Base-by-base conservation (phyloP, 2,888 invertebrate species). In the Margaritifera margaritifera region DNA sequence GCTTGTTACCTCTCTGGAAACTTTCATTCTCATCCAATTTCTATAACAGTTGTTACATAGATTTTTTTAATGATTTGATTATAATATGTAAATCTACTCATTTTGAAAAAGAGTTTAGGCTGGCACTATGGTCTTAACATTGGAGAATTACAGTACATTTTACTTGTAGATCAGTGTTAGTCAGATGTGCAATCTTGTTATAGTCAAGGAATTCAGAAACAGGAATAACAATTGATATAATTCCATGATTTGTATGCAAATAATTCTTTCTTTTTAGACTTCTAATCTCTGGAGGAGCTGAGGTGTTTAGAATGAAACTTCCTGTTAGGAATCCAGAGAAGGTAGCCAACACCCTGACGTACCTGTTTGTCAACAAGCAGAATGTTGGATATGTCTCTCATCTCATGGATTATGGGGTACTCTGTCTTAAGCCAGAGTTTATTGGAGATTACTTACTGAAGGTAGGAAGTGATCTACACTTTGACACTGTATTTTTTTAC, bases 371-470 rank as follows among this genome's bases (percentile, higher is more conserved):
- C 8, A 71, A 71, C 60, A 70, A 75, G 31, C 68, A 72, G 59
- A 71, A 69, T 50, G 71, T 75, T 52, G 65, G 58, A 31, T 62
- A 71, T 24, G 72, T 71, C 1, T 59, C 68, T n/a, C 65, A 74
- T 25, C 73, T 84, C 24, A 68, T 79, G 27, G 79, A 82, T 6
- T 75, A 77, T 66, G 86, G 85, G 1, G 77, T 86, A 6, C 72
- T 84, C 53, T 86, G 86, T 71, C 69, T 86, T n/a, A 73, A 72
- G 54, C 84, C 84, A 24, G 81, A 83, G 22, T 87, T 80, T 66
- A 85, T 87, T 56, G 83, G 82, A 54, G 87, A 86, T 71, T 86
- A 74, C 62, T 79, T 87, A 6, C 69, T 86, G 15, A 78, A 81
- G 79, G 87, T 86, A 72, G 56, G 74, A 68, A 19, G 20, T 53